Base-by-base conservation (phyloP, 2,888 invertebrate genomes). In the Gari tellinella region DNA sequence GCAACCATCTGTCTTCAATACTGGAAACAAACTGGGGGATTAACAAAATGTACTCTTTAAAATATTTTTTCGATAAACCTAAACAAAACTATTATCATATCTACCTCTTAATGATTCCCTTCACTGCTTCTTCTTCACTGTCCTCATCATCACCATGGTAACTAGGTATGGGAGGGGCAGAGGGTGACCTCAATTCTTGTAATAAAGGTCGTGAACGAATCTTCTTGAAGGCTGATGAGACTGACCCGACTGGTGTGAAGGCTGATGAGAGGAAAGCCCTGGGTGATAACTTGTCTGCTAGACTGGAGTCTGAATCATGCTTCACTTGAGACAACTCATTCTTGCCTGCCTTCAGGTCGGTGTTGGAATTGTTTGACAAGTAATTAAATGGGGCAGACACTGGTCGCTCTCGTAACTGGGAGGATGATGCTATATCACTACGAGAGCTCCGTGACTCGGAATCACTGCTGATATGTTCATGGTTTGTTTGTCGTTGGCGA, bases 241-340 rank as follows among this genome's bases (percentile, higher is more conserved):
- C 66, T 10, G 75, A 75, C 8, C 72, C 79, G 10, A 78, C 63
- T 12, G 79, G 79, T n/a, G 79, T 72, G 62, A 82, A 84, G 12
- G 80, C 79, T 15, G 82, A 81, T 10, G 85, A 84, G 10, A 83
- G 72, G 51, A 83, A 81, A 1, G 88, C 88, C 52, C 88, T 56
- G 2, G 89, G 89, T 56, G 88, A 89, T 43, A 89, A 72, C 57
- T 88, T 89, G n/a, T 80, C 84, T 19, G 72, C 68, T 14, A 83
- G 48, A 63, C 74, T 72, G 17, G 75, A 72, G 19, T 79, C 79
- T 1, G 78, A 74, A 21, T 69, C 73, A 43, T 69, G 58, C 46
- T 74, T 78, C 8, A 64, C 25, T 17, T 51, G 56, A 17, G 57
- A 31, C 37, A 65, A 46, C 37, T 25, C 38, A n/a, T 53, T 69